Evolutionary conservation across 2,888 invertebrate species (phyloP).

Genomic region (Cabera pusaria): DNA sequence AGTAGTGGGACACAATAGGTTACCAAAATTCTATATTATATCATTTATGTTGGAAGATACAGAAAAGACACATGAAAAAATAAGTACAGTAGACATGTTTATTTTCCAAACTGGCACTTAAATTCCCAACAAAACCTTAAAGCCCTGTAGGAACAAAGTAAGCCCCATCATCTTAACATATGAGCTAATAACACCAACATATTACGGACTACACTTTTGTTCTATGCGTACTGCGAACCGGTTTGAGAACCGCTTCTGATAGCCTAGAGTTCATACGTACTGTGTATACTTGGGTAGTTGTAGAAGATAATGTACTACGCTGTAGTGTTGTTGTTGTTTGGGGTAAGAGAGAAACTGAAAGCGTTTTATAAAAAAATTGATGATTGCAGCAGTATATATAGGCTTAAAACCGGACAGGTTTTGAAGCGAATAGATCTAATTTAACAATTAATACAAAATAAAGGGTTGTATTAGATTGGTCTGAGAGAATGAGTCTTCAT

Average conservation of each 20-base stretch:
- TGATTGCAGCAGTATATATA: constrained; percentile 35
- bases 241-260: constrained; percentile 29
- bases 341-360: background rate
- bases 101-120: too few relatives aligned
- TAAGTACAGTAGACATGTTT: too few relatives aligned
- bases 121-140: background rate
- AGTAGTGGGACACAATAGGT: too few relatives aligned
- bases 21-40: too few relatives aligned
- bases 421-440: too few relatives aligned
- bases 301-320: constrained; percentile 7
- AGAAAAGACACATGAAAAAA: too few relatives aligned
- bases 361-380: too few relatives aligned
- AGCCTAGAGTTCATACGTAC: constrained; percentile 14
- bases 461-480: too few relatives aligned
- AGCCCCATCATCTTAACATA: constrained; percentile 13
- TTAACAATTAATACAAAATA: too few relatives aligned
- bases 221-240: constrained; percentile 19
- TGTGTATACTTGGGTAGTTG: constrained; percentile 1
- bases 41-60: too few relatives aligned
- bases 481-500: too few relatives aligned
- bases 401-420: too few relatives aligned
- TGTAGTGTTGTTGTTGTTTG: constrained; percentile 6
- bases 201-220: constrained; percentile 17
- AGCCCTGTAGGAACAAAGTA: background rate
- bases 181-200: constrained; percentile 16